phyloP scores from a whole-genome alignment of 2,113 vertebrate genomes.

The crab-eating macaque (Macaca fascicularis) region DNA sequence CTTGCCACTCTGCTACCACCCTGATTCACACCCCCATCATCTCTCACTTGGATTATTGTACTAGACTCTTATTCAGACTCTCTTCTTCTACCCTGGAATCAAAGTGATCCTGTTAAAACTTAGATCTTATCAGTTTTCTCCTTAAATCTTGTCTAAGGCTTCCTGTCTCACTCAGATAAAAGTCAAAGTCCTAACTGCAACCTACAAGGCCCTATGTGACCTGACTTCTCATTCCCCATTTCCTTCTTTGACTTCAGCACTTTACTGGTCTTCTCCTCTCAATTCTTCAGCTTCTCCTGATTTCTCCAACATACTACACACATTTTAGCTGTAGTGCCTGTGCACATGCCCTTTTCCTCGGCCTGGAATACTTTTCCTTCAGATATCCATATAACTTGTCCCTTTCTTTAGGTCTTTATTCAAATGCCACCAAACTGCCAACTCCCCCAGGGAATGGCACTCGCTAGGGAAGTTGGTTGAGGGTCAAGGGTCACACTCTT shows the following conservation, averaged over 20 bases:
- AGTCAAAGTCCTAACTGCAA: not conserved
- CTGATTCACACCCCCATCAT: not conserved
- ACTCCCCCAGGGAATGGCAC: no score
- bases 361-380: not conserved
- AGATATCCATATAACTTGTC: not conserved
- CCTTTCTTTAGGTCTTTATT: not conserved
- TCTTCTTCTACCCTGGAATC: not conserved
- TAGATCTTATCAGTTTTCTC: not conserved
- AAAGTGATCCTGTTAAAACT: not conserved
- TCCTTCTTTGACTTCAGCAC: not conserved
- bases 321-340: not conserved
- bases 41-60: not conserved
- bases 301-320: not conserved
- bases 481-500: no score
- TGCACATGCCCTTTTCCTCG: not conserved
- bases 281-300: not conserved
- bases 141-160: not conserved
- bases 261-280: not conserved
- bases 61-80: not conserved
- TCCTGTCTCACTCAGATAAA: not conserved
- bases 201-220: not conserved
- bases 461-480: no score
- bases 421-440: not conserved
- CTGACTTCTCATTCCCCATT: not conserved
- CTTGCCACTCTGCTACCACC: not conserved